phyloP scores from a whole-genome alignment of 2,888 invertebrate species.

The Lordiphosa andalusiaca region DNA sequence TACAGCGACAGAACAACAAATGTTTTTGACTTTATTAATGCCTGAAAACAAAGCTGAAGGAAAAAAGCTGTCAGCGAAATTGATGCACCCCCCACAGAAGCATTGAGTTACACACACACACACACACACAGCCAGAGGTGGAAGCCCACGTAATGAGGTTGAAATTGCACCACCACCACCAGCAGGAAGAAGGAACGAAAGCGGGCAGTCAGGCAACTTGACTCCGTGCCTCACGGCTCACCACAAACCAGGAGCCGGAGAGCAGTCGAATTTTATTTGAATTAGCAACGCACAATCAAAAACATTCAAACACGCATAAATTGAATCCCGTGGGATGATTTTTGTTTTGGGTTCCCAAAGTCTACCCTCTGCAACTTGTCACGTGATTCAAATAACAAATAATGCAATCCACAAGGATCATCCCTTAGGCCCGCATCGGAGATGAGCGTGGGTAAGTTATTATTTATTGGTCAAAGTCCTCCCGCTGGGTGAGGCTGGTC shows the following conservation, averaged over 20 bases:
- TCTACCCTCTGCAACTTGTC: constrained; percentile 65
- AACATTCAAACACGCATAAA: constrained; percentile 78
- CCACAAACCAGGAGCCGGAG: constrained; percentile 30
- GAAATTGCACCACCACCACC: constrained; percentile 47
- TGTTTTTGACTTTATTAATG: constrained; percentile 51
- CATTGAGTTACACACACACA: constrained; percentile 17
- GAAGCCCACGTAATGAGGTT: constrained; percentile 59
- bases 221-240: constrained; percentile 20
- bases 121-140: constrained; percentile 6
- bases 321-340: constrained; percentile 78
- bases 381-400: constrained; percentile 78
- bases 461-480: constrained; percentile 35
- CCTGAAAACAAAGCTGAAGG: constrained; percentile 32
- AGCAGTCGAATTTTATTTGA: constrained; percentile 63
- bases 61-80: constrained; percentile 63
- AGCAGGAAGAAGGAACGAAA: constrained; percentile 8
- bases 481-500: constrained; percentile 19
- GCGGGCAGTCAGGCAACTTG: constrained; percentile 37
- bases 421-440: constrained; percentile 59
- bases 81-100: constrained; percentile 38
- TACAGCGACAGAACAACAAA: constrained; percentile 20
- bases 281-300: constrained; percentile 76
- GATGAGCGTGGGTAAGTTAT: constrained; percentile 60
- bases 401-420: constrained; percentile 63
- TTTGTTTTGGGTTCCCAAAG: constrained; percentile 57